Evolutionary conservation across 2,797 vertebrate genomes (phyloP).

Genomic region (Sebastes itinus): DNA sequence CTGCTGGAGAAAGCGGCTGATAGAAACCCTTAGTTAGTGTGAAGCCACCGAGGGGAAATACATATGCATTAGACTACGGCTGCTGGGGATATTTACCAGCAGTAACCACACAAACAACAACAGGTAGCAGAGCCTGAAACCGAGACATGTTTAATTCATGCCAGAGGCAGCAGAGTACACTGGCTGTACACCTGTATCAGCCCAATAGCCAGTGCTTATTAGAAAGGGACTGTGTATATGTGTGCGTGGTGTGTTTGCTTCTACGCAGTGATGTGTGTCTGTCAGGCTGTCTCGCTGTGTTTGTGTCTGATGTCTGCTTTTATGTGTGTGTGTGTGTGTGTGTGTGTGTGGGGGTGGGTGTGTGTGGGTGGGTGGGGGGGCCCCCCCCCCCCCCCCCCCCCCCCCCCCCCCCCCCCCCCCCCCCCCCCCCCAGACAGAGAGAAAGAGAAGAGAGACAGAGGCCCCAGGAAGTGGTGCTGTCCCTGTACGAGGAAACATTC

Average conservation of each 20-base stretch:
- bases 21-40: slow-evolving; percentile 71
- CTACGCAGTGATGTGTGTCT: slow-evolving; percentile 52
- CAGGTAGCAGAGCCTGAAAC: slow-evolving; percentile 72
- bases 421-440: not conserved
- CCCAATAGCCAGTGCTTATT: slow-evolving; percentile 62
- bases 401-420: too few relatives aligned
- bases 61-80: slow-evolving; percentile 72
- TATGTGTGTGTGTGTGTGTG: slow-evolving; percentile 34
- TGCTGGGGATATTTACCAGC: slow-evolving; percentile 76
- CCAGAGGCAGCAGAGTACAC: slow-evolving; percentile 49
- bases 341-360: slow-evolving; percentile 15
- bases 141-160: slow-evolving; percentile 80
- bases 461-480: slow-evolving; percentile 63
- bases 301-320: slow-evolving; percentile 50
- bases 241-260: slow-evolving; percentile 16
- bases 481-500: slow-evolving; percentile 70
- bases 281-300: slow-evolving; percentile 49
- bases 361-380: not conserved
- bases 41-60: slow-evolving; percentile 63
- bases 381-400: too few relatives aligned
- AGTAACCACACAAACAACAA: slow-evolving; percentile 75
- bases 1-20: slow-evolving; percentile 57
- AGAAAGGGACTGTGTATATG: slow-evolving; percentile 28
- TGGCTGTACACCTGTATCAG: slow-evolving; percentile 56
- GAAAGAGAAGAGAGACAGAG: slow-evolving; percentile 18